Base-by-base conservation (phyloP, 1,140 invertebrate genomes). In the Cotesia glomerata region DNA sequence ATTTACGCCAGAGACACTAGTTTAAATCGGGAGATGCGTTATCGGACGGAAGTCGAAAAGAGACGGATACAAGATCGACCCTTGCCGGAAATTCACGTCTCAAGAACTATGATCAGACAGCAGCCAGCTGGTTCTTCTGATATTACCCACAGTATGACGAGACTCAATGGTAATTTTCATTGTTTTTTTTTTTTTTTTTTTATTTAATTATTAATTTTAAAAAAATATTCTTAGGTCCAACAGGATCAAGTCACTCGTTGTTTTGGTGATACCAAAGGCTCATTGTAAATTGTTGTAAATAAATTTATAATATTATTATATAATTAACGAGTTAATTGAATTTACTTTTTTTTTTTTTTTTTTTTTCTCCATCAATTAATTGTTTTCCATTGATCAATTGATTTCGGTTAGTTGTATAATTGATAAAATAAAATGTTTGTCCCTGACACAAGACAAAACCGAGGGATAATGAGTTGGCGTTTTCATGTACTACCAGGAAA, bases 91-190 rank as follows among this genome's bases (percentile, higher is more conserved):
- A 18, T 71, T 51, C 70, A 72, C 59, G 79, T 83, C 39, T 82
- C 79, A 9, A 80, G 83, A 39, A 84, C 82, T 4, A 79, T 84
- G 67, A 84, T 84, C 58, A 79, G 83, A 32, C 82, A 84, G 36
- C 80, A 78, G 34, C 79, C 82, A 0, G 67, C 71, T 9, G 76
- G 62, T 75, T 49, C 63, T 61, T 1, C 54, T 16, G 75, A 77
- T 35, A 35, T 67, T 11, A 59, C 74, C 11, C 74, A 75, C 5
- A 79, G 76, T 36, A 72, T 75, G 16, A 71, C 78, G 32, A 75
- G 72, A 9, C 67, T 81, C 39, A 76, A 76, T 56, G 72, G 74
- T 26, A 75, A 78, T 74, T 64, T 45, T 45, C 8, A 2, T 45
- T 45, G 7, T 45, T 8, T 0, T 3, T 11, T 8, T 69, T 5